Conservation (phyloP, 2,113 vertebrate genomes). For the Pachyramphus minor region DNA sequence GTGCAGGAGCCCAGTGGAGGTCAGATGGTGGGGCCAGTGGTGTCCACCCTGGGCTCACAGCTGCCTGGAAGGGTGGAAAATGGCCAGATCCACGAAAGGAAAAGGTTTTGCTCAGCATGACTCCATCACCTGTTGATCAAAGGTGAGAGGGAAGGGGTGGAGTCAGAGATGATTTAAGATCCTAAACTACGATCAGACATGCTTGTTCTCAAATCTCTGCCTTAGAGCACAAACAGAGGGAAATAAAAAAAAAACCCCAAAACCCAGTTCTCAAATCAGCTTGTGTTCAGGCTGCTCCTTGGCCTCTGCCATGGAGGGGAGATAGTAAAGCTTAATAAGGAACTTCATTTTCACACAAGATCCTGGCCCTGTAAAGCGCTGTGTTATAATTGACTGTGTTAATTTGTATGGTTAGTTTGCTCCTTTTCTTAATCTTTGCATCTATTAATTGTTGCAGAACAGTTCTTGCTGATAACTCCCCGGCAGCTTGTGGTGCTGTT, state of each 20-base stretch:
- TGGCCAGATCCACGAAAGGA: background rate
- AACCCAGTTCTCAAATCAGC: background rate
- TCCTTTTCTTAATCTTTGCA: slow-evolving; percentile 1
- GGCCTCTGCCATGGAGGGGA: background rate
- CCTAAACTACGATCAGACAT: background rate
- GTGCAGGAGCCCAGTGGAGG: background rate
- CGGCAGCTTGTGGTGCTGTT: background rate
- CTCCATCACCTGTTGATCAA: background rate
- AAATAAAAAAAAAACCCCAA: background rate
- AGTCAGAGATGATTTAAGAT: background rate
- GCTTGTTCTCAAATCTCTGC: background rate
- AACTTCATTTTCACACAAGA: background rate
- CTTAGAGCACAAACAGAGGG: background rate
- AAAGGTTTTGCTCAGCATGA: background rate
- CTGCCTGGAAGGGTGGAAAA: background rate
- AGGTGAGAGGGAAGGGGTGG: background rate
- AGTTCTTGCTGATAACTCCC: slow-evolving; percentile 22
- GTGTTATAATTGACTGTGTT: slow-evolving; percentile 2
- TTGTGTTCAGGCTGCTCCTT: background rate
- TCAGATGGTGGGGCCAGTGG: background rate
- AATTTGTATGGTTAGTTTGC: slow-evolving; percentile 14
- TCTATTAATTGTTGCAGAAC: slow-evolving; percentile 52
- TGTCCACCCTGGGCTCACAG: background rate
- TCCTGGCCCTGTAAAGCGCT: background rate
- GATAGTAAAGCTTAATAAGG: background rate